These are phyloP conservation scores for Cheilinus undulatus DNA, from an alignment of 2,113 vertebrate genomes.

Conservation along the genomic window DNA sequence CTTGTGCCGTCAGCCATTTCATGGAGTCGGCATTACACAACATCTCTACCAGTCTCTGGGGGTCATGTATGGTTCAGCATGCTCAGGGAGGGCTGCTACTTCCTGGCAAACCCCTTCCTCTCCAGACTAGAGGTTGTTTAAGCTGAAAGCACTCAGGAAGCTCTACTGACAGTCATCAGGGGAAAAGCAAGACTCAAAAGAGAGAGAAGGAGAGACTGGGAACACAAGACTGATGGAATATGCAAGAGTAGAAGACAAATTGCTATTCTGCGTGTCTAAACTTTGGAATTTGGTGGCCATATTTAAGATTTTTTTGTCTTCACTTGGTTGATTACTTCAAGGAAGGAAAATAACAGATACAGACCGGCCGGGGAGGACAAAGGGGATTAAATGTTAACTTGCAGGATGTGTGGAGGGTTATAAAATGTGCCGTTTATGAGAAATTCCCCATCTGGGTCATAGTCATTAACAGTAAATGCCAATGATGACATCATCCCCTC, in stretches of 20 bases:
- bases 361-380: not conserved
- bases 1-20: not conserved
- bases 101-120: slow-evolving; percentile 55
- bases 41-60: not conserved
- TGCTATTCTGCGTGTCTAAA: not conserved
- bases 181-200: slow-evolving; percentile 16
- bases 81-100: not conserved
- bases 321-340: not conserved
- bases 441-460: not conserved
- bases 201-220: not conserved
- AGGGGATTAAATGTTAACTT: not conserved
- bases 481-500: not conserved
- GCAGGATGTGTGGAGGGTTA: not conserved
- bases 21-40: not conserved
- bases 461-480: not conserved
- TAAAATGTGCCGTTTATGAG: slow-evolving; percentile 3
- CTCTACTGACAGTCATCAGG: slow-evolving; percentile 12
- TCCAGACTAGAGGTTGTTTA: slow-evolving; percentile 61
- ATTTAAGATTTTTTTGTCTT: not conserved
- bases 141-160: slow-evolving; percentile 63
- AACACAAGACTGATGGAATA: not conserved
- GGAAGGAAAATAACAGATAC: not conserved
- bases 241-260: not conserved
- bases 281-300: not conserved
- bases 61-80: slow-evolving; percentile 15